A percentile compares a stretch with the other conserved stretches of the same genome.
phyloP scores from a whole-genome alignment of 1,140 invertebrate species.

The Ganaspis sp. region DNA sequence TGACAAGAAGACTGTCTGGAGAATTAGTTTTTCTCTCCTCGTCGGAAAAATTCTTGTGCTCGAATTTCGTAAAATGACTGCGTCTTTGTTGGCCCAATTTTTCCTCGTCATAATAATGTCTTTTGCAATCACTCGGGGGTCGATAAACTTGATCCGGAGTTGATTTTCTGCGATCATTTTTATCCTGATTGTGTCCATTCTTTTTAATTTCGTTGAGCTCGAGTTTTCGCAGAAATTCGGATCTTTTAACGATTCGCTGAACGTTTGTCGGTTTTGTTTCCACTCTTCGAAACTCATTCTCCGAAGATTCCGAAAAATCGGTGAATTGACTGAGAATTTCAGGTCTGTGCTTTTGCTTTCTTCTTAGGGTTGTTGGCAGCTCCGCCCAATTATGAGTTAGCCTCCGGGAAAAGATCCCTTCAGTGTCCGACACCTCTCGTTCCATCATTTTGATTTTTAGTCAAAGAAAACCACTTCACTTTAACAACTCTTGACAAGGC shows the following conservation, averaged over 20 bases:
- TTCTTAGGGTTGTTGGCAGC: slow-evolving; percentile 71
- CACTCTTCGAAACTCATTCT: slow-evolving; percentile 60
- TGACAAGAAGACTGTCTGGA: slow-evolving; percentile 71
- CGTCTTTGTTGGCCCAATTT: slow-evolving; percentile 37
- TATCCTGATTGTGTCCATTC: slow-evolving; percentile 49
- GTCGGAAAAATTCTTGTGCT: slow-evolving; percentile 64
- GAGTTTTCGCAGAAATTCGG: slow-evolving; percentile 67
- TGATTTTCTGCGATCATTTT: slow-evolving; percentile 39
- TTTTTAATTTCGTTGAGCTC: slow-evolving; percentile 44
- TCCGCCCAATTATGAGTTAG: slow-evolving; percentile 73
- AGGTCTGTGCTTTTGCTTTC: slow-evolving; percentile 70
- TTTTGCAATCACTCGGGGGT: slow-evolving; percentile 9
- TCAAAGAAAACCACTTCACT: slow-evolving; percentile 27
- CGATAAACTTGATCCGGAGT: slow-evolving; percentile 36
- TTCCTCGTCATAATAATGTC: slow-evolving; percentile 41
- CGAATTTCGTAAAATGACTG: slow-evolving; percentile 46
- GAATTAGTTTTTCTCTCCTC: slow-evolving; percentile 73
- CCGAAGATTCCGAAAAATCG: slow-evolving; percentile 68
- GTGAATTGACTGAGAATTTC: slow-evolving; percentile 73
- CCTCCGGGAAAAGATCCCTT: slow-evolving; percentile 69
- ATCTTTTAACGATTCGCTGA: slow-evolving; percentile 64
- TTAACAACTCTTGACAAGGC: background rate
- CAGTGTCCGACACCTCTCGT: slow-evolving; percentile 71
- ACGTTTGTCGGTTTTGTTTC: slow-evolving; percentile 48
- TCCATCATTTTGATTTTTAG: slow-evolving; percentile 62